Conservation (phyloP, 2,888 invertebrate species). For the Thymelicus acteon region DNA sequence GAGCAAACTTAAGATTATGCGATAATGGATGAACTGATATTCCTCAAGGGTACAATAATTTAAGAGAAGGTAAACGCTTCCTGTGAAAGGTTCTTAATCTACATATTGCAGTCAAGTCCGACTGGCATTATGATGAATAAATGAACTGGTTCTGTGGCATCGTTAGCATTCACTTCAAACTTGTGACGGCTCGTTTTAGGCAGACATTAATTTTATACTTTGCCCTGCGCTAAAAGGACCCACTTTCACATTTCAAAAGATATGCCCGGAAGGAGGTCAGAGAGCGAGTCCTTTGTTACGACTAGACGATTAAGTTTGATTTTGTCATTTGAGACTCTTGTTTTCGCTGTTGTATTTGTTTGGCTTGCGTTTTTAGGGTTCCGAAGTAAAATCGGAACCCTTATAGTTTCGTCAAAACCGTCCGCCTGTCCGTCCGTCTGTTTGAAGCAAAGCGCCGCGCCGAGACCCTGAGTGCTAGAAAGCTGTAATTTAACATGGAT, state of each 20-base stretch:
- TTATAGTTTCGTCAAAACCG: too few species aligned
- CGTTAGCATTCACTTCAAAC: conserved; percentile 22
- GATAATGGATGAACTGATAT: too few species aligned
- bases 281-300: conserved; percentile 29
- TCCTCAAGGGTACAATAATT: neutral
- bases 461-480: too few species aligned
- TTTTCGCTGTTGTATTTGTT: neutral
- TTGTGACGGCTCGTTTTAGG: conserved; percentile 1
- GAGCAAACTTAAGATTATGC: too few species aligned
- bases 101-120: neutral
- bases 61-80: neutral
- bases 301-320: conserved; percentile 28
- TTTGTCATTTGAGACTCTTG: conserved; percentile 21
- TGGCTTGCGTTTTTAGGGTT: too few species aligned
- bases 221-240: conserved; percentile 23
- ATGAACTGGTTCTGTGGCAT: conserved; percentile 11
- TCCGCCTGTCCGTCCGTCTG: too few species aligned
- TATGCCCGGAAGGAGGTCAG: conserved; percentile 25
- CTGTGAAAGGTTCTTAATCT: neutral
- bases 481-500: too few species aligned
- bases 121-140: conserved; percentile 11
- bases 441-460: too few species aligned
- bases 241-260: conserved; percentile 34
- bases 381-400: too few species aligned
- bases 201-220: conserved; percentile 24